Percentiles rank a stretch among this genome's conserved stretches.
These are phyloP conservation scores for Aphis craccivora DNA, from an alignment of 1,140 invertebrate species.

Conservation along the genomic window DNA sequence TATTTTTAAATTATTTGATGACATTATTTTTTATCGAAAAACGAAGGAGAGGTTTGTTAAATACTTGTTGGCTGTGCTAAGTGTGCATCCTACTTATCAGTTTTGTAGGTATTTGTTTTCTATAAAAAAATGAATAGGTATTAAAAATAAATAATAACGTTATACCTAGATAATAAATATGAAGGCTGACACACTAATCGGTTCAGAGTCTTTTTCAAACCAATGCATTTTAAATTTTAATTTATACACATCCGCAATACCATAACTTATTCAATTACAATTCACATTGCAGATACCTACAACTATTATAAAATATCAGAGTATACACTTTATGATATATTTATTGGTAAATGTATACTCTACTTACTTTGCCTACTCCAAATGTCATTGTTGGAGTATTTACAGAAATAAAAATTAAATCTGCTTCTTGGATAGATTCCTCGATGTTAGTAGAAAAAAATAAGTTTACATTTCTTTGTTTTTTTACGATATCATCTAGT, in stretches of 20 bases:
- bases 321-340: neutral
- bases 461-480: slow-evolving; percentile 87
- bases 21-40: neutral
- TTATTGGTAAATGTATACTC: neutral
- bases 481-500: slow-evolving; percentile 88
- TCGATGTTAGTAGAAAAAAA: slow-evolving; percentile 96
- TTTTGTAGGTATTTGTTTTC: too few species aligned
- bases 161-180: too few species aligned
- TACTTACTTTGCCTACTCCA: slow-evolving; percentile 85
- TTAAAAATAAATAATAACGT: too few species aligned
- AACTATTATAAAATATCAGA: neutral
- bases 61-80: neutral
- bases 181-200: too few species aligned
- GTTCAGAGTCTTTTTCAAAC: neutral
- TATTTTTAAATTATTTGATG: neutral
- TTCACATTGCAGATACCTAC: neutral
- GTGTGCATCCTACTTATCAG: neutral
- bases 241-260: neutral
- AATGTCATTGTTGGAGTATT: slow-evolving; percentile 99
- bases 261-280: neutral
- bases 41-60: neutral
- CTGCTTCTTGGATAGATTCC: slow-evolving; percentile 87
- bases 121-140: too few species aligned
- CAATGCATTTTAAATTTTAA: neutral
- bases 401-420: slow-evolving; percentile 99